These are phyloP conservation scores for Trichonephila clavipes DNA, from an alignment of 1,140 invertebrate species.

Conservation along the genomic window DNA sequence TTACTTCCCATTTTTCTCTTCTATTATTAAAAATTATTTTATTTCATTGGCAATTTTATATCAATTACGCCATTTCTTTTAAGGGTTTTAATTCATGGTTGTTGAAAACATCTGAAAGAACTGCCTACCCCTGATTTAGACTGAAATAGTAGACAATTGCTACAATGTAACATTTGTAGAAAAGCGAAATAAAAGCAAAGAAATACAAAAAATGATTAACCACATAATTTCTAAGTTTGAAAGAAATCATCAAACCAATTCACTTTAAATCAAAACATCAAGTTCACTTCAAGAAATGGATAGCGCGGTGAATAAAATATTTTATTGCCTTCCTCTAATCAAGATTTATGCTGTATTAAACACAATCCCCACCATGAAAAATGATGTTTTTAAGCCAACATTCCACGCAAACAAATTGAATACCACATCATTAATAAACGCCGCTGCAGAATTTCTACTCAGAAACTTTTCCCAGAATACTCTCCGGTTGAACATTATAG, in stretches of 20 bases:
- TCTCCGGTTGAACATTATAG: slow-evolving; percentile 52
- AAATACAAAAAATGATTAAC: no score
- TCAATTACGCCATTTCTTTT: no score
- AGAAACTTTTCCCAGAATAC: slow-evolving; percentile 14
- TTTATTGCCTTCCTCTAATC: background rate
- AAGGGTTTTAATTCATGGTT: no score
- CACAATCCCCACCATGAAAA: slow-evolving; percentile 44
- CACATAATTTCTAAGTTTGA: no score
- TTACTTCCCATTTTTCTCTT: no score
- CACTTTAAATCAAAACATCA: background rate
- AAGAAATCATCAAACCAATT: background rate
- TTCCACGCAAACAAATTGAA: slow-evolving; percentile 56
- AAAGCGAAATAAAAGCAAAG: no score
- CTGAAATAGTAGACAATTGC: no score
- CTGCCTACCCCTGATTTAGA: no score
- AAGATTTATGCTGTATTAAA: slow-evolving; percentile 54
- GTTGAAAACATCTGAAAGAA: no score
- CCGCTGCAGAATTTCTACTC: background rate
- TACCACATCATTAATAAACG: slow-evolving; percentile 57
- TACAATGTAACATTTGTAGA: no score
- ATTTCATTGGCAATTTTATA: no score
- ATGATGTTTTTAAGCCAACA: slow-evolving; percentile 67
- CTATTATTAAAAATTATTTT: no score
- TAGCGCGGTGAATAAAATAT: background rate
- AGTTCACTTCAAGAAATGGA: background rate